Evolutionary conservation across 2,113 vertebrate genomes (phyloP), one percentile per base, ranked within the genome.

Genomic region (Piaya cayana): DNA sequence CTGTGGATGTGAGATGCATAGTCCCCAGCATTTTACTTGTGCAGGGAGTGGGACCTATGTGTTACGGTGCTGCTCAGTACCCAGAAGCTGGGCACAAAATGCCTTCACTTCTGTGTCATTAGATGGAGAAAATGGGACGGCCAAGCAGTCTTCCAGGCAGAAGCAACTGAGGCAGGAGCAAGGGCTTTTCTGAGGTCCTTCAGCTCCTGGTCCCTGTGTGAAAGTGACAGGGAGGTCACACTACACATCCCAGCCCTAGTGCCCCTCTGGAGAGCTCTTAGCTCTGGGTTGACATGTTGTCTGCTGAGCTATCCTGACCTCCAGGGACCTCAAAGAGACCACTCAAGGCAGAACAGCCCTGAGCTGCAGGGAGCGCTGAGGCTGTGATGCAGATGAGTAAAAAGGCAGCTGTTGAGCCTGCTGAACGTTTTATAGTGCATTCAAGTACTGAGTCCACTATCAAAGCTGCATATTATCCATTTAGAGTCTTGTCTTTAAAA

Each of bases 401-500:
- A 88, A 81, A 86, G 47, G 69, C 83, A 91, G 69, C 83, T 81
- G 7, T 56, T 78, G 81, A 93, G 22, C 22, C 52, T 86, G 60
- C 69, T 93, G 86, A 79, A 91, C 82, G 49, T 92, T 95, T 93
- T 92, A 87, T 79, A 68, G 58, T 27, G 27, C 39, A 60, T 60
- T 91, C 53, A 56, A 79, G 56, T 25, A 59, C 32, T 47, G 87
- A 89, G 60, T n/a, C 69, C 8, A 17, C 64, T 86, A 30, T 88
- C 60, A 86, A 91, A 88, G 64, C 77, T 56, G 65, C 52, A 22
- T 23, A 64, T 76, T 92, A 88, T 39, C 72, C 50, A 53, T 91
- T 94, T 89, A 94, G 52, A 92, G 56, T 26, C 74, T 77, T 85
- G 34, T 75, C 60, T 94, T 92, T 83, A 75, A 94, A 86, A 88